Evolutionary conservation across 1,140 invertebrate species (phyloP).

Genomic region (Zaprionus vittiger): DNA sequence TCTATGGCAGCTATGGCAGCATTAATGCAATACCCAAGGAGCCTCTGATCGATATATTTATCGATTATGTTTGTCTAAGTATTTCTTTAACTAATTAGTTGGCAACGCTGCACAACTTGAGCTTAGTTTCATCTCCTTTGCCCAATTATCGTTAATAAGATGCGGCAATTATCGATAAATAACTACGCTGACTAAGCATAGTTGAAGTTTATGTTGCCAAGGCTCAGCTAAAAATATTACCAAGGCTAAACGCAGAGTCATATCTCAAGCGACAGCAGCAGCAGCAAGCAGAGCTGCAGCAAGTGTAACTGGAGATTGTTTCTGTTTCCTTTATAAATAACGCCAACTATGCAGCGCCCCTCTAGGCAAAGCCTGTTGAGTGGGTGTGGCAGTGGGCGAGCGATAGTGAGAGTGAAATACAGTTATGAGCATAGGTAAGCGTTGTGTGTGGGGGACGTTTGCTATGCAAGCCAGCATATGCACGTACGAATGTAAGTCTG

Average conservation of each 20-base stretch:
- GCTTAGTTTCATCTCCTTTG: not conserved
- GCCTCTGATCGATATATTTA: conserved; percentile 37
- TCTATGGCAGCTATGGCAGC: not conserved
- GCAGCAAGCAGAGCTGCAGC: conserved; percentile 1
- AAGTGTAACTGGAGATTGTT: conserved; percentile 14
- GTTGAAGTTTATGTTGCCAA: conserved; percentile 16
- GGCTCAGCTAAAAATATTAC: conserved; percentile 52
- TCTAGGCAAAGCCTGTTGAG: not conserved
- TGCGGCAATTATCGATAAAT: conserved; percentile 5
- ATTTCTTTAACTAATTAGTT: not conserved
- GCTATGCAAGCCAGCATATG: conserved; percentile 8
- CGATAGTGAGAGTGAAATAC: not conserved
- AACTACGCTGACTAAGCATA: not conserved
- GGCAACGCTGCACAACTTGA: not conserved
- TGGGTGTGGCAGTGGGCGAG: not conserved
- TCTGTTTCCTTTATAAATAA: conserved; percentile 58
- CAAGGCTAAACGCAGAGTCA: conserved; percentile 67
- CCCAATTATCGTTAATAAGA: conserved; percentile 2
- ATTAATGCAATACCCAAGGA: not conserved
- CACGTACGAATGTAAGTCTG: not conserved
- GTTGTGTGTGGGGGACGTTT: not conserved
- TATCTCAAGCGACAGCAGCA: conserved; percentile 26
- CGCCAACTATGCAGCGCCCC: conserved; percentile 43
- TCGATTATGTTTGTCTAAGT: conserved; percentile 49
- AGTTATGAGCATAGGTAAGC: conserved; percentile 5